phyloP scores from a whole-genome alignment of 2,113 vertebrate genomes.

The Triplophysa dalaica region DNA sequence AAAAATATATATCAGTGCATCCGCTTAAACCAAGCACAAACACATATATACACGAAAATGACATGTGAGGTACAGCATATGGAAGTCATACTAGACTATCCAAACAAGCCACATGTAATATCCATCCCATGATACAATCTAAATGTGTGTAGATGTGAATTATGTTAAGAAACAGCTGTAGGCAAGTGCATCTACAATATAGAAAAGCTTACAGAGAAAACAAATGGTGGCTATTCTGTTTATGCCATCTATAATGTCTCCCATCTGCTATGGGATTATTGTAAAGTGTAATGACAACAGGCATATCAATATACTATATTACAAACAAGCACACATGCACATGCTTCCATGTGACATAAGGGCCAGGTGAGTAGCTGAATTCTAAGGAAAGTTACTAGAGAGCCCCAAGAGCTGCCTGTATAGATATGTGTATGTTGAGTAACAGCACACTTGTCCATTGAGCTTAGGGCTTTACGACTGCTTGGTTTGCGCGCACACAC shows the following conservation, averaged over 20 bases:
- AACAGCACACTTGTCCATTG: constrained; percentile 30
- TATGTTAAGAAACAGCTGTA: neutral
- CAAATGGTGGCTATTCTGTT: constrained; percentile 7
- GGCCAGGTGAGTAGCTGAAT: constrained; percentile 15
- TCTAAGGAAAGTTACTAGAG: constrained; percentile 29
- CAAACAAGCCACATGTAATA: constrained; percentile 41
- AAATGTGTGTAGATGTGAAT: constrained; percentile 1
- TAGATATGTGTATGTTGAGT: constrained; percentile 31
- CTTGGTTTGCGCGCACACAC: constrained; percentile 44
- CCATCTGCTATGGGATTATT: neutral
- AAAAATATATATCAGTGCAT: constrained; percentile 40
- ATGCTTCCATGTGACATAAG: neutral
- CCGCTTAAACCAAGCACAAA: constrained; percentile 9
- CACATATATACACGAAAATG: neutral
- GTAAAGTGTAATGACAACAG: constrained; percentile 18
- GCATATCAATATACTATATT: constrained; percentile 13
- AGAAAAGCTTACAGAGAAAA: neutral
- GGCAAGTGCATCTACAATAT: neutral
- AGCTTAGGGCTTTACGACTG: constrained; percentile 29
- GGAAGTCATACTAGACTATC: constrained; percentile 48
- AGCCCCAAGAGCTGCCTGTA: constrained; percentile 30
- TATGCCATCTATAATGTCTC: neutral
- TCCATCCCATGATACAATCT: constrained; percentile 36
- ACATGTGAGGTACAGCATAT: constrained; percentile 33
- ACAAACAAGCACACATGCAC: neutral